Evolutionary conservation across 1,140 invertebrate species (phyloP).

Genomic region (Caenorhabditis tropicalis): DNA sequence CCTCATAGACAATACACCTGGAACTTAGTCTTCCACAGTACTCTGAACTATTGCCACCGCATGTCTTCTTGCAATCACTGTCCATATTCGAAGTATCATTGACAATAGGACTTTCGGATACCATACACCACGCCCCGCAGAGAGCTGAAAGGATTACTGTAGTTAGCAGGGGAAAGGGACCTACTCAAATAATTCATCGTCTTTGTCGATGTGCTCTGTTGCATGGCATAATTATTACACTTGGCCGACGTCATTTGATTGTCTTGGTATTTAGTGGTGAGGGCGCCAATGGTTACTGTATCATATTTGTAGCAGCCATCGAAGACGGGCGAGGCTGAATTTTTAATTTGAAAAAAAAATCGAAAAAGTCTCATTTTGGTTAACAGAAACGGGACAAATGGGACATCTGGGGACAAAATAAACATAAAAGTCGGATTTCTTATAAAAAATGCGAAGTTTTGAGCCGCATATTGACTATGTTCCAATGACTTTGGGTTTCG

Average conservation of each 20-base stretch:
- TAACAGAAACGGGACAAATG: too few relatives aligned
- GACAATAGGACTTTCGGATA: neutral
- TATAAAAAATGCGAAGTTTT: too few relatives aligned
- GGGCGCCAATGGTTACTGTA: neutral
- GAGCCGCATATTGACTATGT: too few relatives aligned
- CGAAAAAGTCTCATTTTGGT: too few relatives aligned
- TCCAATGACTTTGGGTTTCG: too few relatives aligned
- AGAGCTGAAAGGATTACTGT: neutral
- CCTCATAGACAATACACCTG: constrained; percentile 3
- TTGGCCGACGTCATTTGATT: neutral
- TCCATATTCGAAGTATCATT: neutral
- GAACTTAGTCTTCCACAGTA: neutral
- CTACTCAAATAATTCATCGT: constrained; percentile 8
- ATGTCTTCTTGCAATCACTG: neutral
- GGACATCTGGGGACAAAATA: too few relatives aligned
- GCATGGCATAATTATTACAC: neutral
- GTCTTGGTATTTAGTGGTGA: neutral
- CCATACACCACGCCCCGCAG: constrained; percentile 1
- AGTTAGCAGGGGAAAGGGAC: neutral
- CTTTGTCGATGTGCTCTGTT: neutral
- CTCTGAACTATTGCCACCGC: constrained; percentile 8
- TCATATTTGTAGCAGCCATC: constrained; percentile 8
- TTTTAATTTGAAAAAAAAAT: neutral
- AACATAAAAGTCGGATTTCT: too few relatives aligned
- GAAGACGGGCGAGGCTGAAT: neutral